Conservation (phyloP, 1,140 invertebrate genomes). For the Drosophila pectinifera region DNA sequence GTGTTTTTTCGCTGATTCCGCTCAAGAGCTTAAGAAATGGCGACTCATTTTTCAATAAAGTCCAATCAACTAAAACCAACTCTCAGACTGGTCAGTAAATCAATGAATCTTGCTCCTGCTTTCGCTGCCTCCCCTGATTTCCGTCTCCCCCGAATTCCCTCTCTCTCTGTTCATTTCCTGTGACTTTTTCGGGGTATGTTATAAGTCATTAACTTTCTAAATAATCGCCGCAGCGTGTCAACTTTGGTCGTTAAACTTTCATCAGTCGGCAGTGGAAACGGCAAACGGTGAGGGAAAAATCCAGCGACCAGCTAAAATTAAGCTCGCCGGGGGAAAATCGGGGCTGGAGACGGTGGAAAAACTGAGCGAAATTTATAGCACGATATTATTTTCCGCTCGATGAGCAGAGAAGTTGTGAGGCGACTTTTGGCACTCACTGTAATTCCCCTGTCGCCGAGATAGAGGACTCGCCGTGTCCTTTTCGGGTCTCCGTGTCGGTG, state of each 20-base stretch:
- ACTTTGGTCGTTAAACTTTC: conserved; percentile 84
- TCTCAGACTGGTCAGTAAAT: conserved; percentile 48
- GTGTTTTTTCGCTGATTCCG: conserved; percentile 31
- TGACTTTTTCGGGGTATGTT: conserved; percentile 63
- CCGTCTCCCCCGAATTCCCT: neutral
- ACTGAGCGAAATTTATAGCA: conserved; percentile 80
- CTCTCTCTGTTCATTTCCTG: conserved; percentile 40
- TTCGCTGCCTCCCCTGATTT: neutral
- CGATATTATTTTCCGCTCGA: conserved; percentile 83
- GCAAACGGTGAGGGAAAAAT: conserved; percentile 48
- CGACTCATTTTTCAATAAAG: conserved; percentile 53
- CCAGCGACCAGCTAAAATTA: conserved; percentile 46
- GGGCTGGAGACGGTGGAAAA: conserved; percentile 37
- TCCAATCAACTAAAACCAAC: conserved; percentile 57
- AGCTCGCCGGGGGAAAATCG: conserved; percentile 11
- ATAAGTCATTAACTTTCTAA: conserved; percentile 84
- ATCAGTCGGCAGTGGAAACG: conserved; percentile 57
- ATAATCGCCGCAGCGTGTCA: conserved; percentile 82
- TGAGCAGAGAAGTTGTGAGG: conserved; percentile 81
- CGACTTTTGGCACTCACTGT: conserved; percentile 73
- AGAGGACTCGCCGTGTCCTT: conserved; percentile 46
- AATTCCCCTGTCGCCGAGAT: conserved; percentile 17
- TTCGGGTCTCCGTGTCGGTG: conserved; percentile 67
- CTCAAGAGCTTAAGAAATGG: conserved; percentile 48
- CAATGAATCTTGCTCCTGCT: conserved; percentile 42